Evolutionary conservation across 2,888 invertebrate genomes (phyloP).

Genomic region (Napeogenes sylphis): DNA sequence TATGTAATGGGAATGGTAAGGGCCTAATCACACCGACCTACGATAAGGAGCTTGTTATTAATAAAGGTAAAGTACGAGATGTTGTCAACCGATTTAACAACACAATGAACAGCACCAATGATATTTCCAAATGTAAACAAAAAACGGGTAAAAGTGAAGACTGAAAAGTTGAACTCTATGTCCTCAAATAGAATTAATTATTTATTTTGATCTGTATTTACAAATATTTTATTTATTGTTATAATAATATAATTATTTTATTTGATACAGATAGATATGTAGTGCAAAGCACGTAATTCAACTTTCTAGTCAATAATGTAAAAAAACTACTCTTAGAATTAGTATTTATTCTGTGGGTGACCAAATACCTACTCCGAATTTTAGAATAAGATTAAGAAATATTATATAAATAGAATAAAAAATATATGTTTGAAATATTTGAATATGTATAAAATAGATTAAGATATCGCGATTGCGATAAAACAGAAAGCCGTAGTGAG

Average conservation of each 20-base stretch:
- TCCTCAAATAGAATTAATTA: not conserved
- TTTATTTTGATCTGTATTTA: not conserved
- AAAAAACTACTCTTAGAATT: constrained; percentile 22
- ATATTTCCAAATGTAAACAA: constrained; percentile 24
- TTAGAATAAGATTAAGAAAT: constrained; percentile 45
- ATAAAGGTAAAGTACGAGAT: constrained; percentile 71
- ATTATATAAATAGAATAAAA: constrained; percentile 40
- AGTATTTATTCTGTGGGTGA: constrained; percentile 43
- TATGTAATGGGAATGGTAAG: constrained; percentile 55
- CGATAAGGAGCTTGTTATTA: constrained; percentile 67
- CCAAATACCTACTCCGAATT: constrained; percentile 61
- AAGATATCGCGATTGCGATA: constrained; percentile 44
- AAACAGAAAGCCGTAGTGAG: constrained; percentile 70
- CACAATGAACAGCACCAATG: constrained; percentile 39
- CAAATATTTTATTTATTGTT: not conserved
- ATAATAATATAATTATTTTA: not conserved
- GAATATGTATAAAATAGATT: constrained; percentile 29
- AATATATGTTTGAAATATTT: constrained; percentile 30
- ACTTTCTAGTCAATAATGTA: constrained; percentile 31
- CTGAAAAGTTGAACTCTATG: constrained; percentile 16
- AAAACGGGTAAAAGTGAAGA: constrained; percentile 27
- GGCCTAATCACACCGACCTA: constrained; percentile 64
- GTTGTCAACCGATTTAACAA: constrained; percentile 70
- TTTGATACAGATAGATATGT: constrained; percentile 6
- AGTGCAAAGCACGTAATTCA: constrained; percentile 36